A percentile compares a stretch with the other conserved stretches of the same genome.
phyloP scores from a whole-genome alignment of 2,797 vertebrate genomes.

The Poecilia velifera region DNA sequence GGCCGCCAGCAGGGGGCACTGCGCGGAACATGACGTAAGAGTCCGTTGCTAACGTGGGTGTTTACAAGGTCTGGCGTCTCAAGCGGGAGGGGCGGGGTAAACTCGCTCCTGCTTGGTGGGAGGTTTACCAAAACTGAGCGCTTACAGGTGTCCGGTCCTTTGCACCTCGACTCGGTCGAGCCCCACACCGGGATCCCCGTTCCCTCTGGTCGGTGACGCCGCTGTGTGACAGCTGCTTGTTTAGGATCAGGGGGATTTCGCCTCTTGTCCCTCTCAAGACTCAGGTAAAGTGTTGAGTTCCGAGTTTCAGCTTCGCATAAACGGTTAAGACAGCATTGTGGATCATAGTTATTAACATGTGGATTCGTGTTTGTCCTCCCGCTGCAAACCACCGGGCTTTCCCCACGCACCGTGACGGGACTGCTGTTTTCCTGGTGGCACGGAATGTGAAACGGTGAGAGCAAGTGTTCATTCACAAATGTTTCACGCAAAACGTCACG shows the following conservation, averaged over 20 bases:
- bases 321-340: not conserved
- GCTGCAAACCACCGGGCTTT: conserved; percentile 17
- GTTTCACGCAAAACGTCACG: not conserved
- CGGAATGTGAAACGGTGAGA: conserved; percentile 67
- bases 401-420: conserved; percentile 23
- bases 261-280: not conserved
- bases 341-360: not conserved
- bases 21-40: not conserved
- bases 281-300: conserved; percentile 60
- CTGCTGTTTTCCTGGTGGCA: conserved; percentile 24
- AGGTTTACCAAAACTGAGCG: conserved; percentile 31
- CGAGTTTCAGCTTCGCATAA: not conserved
- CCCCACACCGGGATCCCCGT: conserved; percentile 22
- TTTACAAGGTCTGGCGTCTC: conserved; percentile 3
- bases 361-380: conserved; percentile 16
- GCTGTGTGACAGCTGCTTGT: conserved; percentile 13
- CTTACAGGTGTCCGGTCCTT: conserved; percentile 71
- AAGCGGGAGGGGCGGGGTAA: conserved; percentile 59
- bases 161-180: conserved; percentile 40
- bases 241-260: not conserved
- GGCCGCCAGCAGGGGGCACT: conserved; percentile 55
- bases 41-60: conserved; percentile 29
- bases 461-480: conserved; percentile 32
- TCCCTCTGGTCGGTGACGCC: conserved; percentile 19
- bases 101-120: conserved; percentile 22